Percentiles rank a stretch among this genome's conserved stretches.
phyloP scores from a whole-genome alignment of 2,888 invertebrate genomes.

The Campoplex nolae region DNA sequence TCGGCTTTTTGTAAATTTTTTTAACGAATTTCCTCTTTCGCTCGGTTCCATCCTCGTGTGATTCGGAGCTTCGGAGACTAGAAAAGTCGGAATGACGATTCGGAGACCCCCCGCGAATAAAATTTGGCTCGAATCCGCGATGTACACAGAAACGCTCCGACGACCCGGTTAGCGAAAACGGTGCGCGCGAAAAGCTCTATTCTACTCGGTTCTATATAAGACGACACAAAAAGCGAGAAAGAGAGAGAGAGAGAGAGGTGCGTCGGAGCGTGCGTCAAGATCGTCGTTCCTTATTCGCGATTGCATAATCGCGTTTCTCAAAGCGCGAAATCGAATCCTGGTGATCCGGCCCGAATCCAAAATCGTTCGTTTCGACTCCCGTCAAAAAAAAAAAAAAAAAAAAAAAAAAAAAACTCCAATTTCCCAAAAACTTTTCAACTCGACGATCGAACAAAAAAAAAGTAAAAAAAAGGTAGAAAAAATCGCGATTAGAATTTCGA shows the following conservation, averaged over 20 bases:
- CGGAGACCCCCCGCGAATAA: background rate
- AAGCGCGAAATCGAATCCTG: slow-evolving; percentile 72
- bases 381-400: background rate
- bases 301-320: slow-evolving; percentile 61
- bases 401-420: too few relatives aligned
- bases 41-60: background rate
- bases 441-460: too few relatives aligned
- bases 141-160: slow-evolving; percentile 29
- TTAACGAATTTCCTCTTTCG: background rate
- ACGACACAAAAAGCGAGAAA: background rate
- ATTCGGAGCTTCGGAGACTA: background rate
- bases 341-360: slow-evolving; percentile 74
- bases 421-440: too few relatives aligned
- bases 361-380: slow-evolving; percentile 44
- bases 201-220: slow-evolving; percentile 32
- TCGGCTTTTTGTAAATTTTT: too few relatives aligned
- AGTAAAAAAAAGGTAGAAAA: too few relatives aligned
- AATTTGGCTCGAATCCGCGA: slow-evolving; percentile 8
- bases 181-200: slow-evolving; percentile 58
- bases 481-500: too few relatives aligned
- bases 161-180: slow-evolving; percentile 63
- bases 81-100: background rate
- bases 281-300: background rate
- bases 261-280: slow-evolving; percentile 19
- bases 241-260: slow-evolving; percentile 2